Conservation (phyloP, 2,113 vertebrate genomes). For the Thinocorus orbignyianus region DNA sequence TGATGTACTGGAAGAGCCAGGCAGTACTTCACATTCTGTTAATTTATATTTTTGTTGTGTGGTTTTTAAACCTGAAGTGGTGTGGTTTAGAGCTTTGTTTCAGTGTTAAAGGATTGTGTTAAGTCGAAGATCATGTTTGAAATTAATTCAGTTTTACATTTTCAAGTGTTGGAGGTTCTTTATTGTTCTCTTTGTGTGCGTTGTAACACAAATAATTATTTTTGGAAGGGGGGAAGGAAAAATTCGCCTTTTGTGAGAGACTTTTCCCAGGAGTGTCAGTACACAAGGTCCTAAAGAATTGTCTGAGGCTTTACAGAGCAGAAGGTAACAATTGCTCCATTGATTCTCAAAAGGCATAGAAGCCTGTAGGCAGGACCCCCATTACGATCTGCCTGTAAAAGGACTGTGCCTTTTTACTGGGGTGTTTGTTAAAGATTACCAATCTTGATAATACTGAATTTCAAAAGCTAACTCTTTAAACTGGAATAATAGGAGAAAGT, state of each 20-base stretch:
- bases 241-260: conserved; percentile 33
- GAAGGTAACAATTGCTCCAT: conserved; percentile 75
- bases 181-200: not conserved
- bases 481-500: conserved; percentile 57
- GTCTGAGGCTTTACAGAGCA: conserved; percentile 65
- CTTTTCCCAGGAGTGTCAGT: conserved; percentile 73
- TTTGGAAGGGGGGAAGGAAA: not conserved
- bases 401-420: conserved; percentile 50
- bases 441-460: conserved; percentile 69
- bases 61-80: not conserved
- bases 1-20: not conserved
- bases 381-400: conserved; percentile 47
- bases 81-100: not conserved
- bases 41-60: not conserved
- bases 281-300: conserved; percentile 61
- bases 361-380: conserved; percentile 62
- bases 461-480: conserved; percentile 72
- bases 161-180: not conserved
- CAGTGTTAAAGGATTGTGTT: not conserved
- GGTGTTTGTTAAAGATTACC: conserved; percentile 76
- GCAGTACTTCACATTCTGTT: not conserved
- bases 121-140: not conserved
- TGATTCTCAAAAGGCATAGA: conserved; percentile 70
- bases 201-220: conserved; percentile 48
- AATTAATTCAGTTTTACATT: not conserved